Evolutionary conservation across 2,113 vertebrate genomes (phyloP).

Genomic region (Malurus elegans): DNA sequence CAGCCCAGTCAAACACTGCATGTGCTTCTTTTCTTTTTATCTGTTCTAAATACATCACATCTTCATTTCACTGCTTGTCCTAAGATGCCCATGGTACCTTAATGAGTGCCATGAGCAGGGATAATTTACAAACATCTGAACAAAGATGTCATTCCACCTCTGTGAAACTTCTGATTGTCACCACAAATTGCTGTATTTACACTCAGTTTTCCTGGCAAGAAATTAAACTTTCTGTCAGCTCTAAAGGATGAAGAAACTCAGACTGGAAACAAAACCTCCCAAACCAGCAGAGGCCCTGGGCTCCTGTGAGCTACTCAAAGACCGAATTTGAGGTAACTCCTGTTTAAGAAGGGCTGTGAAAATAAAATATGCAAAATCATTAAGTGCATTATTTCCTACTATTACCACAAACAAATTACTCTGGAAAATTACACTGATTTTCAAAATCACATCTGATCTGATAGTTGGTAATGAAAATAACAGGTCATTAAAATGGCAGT

Average conservation of each 20-base stretch:
- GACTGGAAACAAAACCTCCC: not conserved
- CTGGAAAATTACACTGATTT: not conserved
- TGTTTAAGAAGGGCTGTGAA: not conserved
- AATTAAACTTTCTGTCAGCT: not conserved
- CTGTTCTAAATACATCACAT: not conserved
- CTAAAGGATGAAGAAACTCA: not conserved
- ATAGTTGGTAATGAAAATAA: constrained; percentile 8
- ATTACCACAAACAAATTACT: constrained; percentile 4
- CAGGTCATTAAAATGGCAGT: constrained; percentile 9
- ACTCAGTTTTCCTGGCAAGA: not conserved
- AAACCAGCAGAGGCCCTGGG: not conserved
- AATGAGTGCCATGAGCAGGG: not conserved
- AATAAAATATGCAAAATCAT: not conserved
- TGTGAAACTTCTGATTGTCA: not conserved
- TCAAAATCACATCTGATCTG: constrained; percentile 12
- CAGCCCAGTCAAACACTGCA: not conserved
- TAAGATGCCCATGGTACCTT: not conserved
- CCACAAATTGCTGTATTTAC: not conserved
- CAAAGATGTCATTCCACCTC: not conserved
- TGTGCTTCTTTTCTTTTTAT: not conserved
- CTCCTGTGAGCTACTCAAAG: not conserved
- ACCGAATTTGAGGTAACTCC: not conserved
- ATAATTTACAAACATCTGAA: not conserved
- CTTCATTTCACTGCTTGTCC: accelerated
- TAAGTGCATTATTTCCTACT: not conserved